Evolutionary conservation across 2,888 invertebrate genomes (phyloP).

Genomic region (Bursaphelenchus okinawaensis): DNA sequence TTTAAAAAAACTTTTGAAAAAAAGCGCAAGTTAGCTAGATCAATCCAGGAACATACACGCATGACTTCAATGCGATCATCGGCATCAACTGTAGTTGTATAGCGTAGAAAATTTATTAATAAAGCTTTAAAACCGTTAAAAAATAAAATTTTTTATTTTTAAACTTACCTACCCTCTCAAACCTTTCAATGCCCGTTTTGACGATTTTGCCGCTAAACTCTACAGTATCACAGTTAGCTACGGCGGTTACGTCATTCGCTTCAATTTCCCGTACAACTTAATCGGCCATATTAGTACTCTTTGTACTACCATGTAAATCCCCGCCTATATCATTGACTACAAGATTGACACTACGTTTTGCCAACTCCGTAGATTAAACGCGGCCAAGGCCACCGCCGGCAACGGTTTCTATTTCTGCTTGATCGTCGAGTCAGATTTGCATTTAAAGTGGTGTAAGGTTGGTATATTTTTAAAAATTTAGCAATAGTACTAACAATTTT

Average conservation of each 20-base stretch:
- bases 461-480: background rate
- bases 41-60: too few species aligned
- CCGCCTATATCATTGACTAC: slow-evolving; percentile 97
- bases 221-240: slow-evolving; percentile 76
- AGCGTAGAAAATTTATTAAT: too few species aligned
- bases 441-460: background rate
- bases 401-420: slow-evolving; percentile 88
- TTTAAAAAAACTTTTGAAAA: too few species aligned
- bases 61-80: too few species aligned
- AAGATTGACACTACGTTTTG: slow-evolving; percentile 85
- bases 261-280: slow-evolving; percentile 81
- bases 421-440: slow-evolving; percentile 64
- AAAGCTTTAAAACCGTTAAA: too few species aligned
- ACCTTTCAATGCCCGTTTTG: slow-evolving; percentile 86
- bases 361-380: slow-evolving; percentile 85
- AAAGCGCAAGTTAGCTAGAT: too few species aligned
- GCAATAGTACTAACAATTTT: background rate
- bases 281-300: slow-evolving; percentile 49
- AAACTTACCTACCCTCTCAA: slow-evolving; percentile 65
- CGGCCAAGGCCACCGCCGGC: slow-evolving; percentile 89
- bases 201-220: slow-evolving; percentile 92
- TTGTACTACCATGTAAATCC: slow-evolving; percentile 72
- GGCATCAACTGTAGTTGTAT: too few species aligned
- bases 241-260: slow-evolving; percentile 73
- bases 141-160: background rate